These are phyloP conservation scores for Drosophila murphyi DNA, from an alignment of 1,140 invertebrate genomes.

Conservation along the genomic window DNA sequence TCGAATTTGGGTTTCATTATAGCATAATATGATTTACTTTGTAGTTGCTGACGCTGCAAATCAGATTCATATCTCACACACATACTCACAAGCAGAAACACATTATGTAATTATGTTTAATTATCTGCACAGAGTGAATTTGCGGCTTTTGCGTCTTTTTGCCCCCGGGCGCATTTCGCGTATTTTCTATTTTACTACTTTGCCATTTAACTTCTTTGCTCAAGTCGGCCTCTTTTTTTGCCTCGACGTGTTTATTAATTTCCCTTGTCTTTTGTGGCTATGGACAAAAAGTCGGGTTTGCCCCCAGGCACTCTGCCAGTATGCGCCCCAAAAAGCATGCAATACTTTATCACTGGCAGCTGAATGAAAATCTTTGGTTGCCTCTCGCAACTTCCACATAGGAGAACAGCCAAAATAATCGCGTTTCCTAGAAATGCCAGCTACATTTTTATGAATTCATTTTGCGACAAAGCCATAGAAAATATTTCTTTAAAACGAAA, in stretches of 20 bases:
- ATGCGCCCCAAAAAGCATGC: slow-evolving; percentile 51
- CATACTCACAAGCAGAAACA: slow-evolving; percentile 44
- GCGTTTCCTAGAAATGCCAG: neutral
- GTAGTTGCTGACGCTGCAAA: slow-evolving; percentile 6
- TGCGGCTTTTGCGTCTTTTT: slow-evolving; percentile 42
- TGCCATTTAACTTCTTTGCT: slow-evolving; percentile 7
- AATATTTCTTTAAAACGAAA: no score
- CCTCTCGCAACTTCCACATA: slow-evolving; percentile 35
- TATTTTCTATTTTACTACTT: slow-evolving; percentile 14
- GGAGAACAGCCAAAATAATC: slow-evolving; percentile 15
- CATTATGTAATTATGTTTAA: slow-evolving; percentile 80
- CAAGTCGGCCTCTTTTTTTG: slow-evolving; percentile 5
- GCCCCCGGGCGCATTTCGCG: slow-evolving; percentile 10
- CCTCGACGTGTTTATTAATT: slow-evolving; percentile 63
- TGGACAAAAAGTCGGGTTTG: neutral
- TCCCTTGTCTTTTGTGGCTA: slow-evolving; percentile 36
- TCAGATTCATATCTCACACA: slow-evolving; percentile 57
- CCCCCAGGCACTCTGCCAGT: slow-evolving; percentile 28
- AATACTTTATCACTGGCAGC: slow-evolving; percentile 38
- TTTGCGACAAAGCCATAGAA: no score
- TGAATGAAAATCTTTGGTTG: neutral
- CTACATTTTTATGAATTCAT: no score
- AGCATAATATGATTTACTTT: slow-evolving; percentile 4
- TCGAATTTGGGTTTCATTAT: slow-evolving; percentile 3
- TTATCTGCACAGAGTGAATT: slow-evolving; percentile 78